A percentile compares a stretch with the other conserved stretches of the same genome.
phyloP scores from a whole-genome alignment of 2,113 vertebrate species.

The Camelus dromedarius region DNA sequence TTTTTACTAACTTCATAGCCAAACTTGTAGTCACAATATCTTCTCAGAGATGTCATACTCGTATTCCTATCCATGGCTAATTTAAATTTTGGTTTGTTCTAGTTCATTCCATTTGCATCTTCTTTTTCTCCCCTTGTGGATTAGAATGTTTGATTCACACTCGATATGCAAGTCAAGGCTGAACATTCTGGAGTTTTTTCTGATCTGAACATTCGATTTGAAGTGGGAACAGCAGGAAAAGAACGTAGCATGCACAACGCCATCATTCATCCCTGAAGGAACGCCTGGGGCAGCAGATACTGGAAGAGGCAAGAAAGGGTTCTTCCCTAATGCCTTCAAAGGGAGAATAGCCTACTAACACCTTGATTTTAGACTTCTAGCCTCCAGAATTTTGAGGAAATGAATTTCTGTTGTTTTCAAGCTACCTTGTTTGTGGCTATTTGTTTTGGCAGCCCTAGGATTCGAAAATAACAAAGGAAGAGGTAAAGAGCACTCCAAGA shows the following conservation, averaged over 20 bases:
- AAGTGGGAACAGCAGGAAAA: background rate
- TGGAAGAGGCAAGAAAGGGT: background rate
- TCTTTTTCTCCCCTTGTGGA: background rate
- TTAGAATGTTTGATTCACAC: conserved; percentile 39
- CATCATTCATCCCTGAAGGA: conserved; percentile 7
- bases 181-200: background rate
- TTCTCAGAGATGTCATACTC: conserved; percentile 10
- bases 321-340: no score
- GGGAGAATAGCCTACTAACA: background rate
- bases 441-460: background rate
- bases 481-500: background rate
- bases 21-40: background rate
- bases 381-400: background rate
- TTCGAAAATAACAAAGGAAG: background rate
- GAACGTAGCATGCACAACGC: background rate
- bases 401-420: background rate
- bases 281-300: background rate
- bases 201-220: background rate
- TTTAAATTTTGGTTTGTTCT: conserved; percentile 62
- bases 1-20: background rate
- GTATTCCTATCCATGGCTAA: background rate
- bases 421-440: no score
- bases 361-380: background rate
- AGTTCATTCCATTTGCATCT: conserved; percentile 3
- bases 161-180: conserved; percentile 14